phyloP scores from a whole-genome alignment of 2,113 vertebrate species.

The Corapipo altera region DNA sequence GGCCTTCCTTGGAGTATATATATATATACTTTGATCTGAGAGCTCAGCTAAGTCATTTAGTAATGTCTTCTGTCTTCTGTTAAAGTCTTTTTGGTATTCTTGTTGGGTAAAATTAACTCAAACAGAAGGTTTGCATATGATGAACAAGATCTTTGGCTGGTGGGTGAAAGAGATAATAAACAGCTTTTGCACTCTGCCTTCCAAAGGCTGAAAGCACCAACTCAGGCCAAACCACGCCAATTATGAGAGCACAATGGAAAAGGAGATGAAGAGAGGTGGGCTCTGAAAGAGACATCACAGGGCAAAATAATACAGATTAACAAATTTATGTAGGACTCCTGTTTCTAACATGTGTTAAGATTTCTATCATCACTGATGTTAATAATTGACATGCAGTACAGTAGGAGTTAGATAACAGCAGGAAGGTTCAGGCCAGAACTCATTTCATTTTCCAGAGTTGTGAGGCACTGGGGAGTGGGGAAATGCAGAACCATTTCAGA shows the following conservation, averaged over 20 bases:
- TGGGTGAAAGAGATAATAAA: background rate
- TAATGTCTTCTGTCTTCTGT: background rate
- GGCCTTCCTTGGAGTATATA: too few species aligned
- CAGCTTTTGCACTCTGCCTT: background rate
- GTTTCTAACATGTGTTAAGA: constrained; percentile 59
- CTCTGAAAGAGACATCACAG: background rate
- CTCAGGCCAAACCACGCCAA: background rate
- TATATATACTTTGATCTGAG: background rate
- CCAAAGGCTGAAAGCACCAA: background rate
- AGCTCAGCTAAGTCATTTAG: background rate
- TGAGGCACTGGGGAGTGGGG: constrained; percentile 3
- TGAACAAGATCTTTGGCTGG: background rate
- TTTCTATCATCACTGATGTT: constrained; percentile 71
- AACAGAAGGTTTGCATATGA: background rate
- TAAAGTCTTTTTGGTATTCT: background rate
- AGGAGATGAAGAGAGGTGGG: background rate
- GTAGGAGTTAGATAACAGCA: constrained; percentile 62
- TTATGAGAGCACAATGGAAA: background rate
- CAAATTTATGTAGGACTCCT: constrained; percentile 40
- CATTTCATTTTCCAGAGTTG: constrained; percentile 38
- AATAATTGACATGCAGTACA: constrained; percentile 70
- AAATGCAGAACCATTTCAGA: background rate
- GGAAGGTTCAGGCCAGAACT: constrained; percentile 13
- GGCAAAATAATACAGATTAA: constrained; percentile 38
- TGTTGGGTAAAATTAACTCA: background rate